Evolutionary conservation across 2,113 vertebrate species (phyloP).

Genomic region (Cyanoramphus novaezelandiae): DNA sequence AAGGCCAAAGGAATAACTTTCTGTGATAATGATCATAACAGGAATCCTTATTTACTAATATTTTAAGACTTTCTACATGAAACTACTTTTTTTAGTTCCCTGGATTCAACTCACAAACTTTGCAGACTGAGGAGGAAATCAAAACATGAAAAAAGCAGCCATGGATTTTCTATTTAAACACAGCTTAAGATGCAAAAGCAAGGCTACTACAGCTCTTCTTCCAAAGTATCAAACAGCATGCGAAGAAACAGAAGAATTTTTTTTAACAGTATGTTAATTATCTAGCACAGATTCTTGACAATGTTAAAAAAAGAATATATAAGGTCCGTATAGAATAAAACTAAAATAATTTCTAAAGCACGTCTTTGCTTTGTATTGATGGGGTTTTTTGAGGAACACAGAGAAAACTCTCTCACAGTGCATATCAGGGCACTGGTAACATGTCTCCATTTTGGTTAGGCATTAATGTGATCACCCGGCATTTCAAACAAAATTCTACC

Average conservation of each 20-base stretch:
- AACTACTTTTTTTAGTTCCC: neutral
- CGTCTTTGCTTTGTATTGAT: neutral
- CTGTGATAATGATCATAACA: neutral
- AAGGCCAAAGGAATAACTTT: neutral
- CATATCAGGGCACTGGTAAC: neutral
- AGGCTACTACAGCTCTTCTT: neutral
- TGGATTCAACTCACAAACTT: neutral
- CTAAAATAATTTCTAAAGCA: neutral
- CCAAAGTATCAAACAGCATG: neutral
- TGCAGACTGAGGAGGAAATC: neutral
- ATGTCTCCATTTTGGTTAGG: neutral
- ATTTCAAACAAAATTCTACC: neutral
- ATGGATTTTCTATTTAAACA: neutral
- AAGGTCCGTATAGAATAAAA: neutral
- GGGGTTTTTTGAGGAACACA: neutral
- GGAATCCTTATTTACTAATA: neutral
- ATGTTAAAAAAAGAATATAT: neutral
- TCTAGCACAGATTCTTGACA: neutral
- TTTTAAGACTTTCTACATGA: neutral
- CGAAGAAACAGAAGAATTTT: neutral
- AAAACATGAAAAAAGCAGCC: neutral
- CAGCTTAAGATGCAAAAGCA: neutral
- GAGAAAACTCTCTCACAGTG: neutral
- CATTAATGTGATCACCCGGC: rapidly evolving
- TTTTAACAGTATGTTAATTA: neutral